Evolutionary conservation across 2,797 vertebrate species (phyloP).

Genomic region (Epinephelus awoara): DNA sequence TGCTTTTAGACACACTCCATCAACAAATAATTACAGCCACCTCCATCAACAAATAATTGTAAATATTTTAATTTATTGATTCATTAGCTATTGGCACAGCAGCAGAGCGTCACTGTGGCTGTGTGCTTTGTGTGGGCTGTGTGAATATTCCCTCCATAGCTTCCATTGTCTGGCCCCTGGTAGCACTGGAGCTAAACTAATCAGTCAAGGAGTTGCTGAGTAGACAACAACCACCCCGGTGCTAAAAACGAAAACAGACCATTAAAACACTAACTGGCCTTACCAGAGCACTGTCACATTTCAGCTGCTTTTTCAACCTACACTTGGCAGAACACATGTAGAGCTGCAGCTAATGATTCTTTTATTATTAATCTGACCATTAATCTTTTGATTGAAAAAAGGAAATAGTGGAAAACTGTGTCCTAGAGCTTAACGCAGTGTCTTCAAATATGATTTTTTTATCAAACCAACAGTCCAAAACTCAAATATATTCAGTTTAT

Average conservation of each 20-base stretch:
- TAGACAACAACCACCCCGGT: constrained; percentile 60
- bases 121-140: constrained; percentile 61
- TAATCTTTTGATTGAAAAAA: neutral
- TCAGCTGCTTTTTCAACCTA: constrained; percentile 14
- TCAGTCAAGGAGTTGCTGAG: constrained; percentile 80
- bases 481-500: neutral
- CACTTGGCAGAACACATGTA: neutral
- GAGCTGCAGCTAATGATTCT: neutral
- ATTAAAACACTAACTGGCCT: constrained; percentile 73
- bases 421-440: neutral
- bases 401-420: neutral
- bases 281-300: constrained; percentile 25
- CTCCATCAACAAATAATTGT: constrained; percentile 75
- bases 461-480: neutral
- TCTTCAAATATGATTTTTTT: neutral
- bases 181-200: constrained; percentile 75
- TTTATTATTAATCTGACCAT: neutral
- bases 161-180: constrained; percentile 67
- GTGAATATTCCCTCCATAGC: constrained; percentile 70
- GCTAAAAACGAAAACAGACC: constrained; percentile 65
- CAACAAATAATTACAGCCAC: constrained; percentile 72
- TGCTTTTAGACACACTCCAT: constrained; percentile 69
- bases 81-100: constrained; percentile 75
- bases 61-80: constrained; percentile 80
- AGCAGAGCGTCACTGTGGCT: constrained; percentile 45